Base-by-base conservation (phyloP, 1,140 invertebrate genomes). In the Pristionchus pacificus region DNA sequence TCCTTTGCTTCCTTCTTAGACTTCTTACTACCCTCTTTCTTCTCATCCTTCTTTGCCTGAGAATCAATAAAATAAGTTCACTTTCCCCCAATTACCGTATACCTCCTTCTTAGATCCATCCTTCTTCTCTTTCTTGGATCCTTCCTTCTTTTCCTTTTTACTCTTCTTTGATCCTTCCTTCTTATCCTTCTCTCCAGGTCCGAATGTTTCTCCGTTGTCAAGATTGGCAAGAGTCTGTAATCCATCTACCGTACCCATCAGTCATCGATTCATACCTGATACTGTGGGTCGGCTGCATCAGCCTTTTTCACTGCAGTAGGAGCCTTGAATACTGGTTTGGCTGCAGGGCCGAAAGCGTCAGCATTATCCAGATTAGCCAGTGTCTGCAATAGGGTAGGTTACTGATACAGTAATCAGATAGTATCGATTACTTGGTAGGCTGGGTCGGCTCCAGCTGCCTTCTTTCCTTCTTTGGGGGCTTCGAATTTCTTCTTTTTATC, bases 191-290 rank as follows among this genome's bases (percentile, higher is more conserved):
- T 6, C n/a, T 64, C 13, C 1, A 55, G n/a, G 58, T 63, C 24
- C 68, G 71, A 65, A 72, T 66, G 13, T 31, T 6, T 31, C n/a
- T 72, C 2, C 6, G n/a, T n/a, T n/a, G n/a, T n/a, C n/a, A n/a
- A n/a, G n/a, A n/a, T n/a, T 72, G 38, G 31, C 27, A 28, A 67
- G 66, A 15, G 15, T 66, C 65, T 67, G 68, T 32, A 65, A 72
- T 29, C 19, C 68, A 24, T 64, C 66, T 55, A 72, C 71, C 2
- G 68, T 67, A 58, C 32, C 68, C 15, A 65, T 64, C 13, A 72
- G 66, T 64, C 66, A 72, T 62, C 68, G 64, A n/a, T n/a, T 65
- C 71, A 3, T 72, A 72, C 61, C 68, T 31, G 27, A 61, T 29
- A 61, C 60, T 61, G 31, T 30, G 31, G 3, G 31, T 19, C 31